These are phyloP conservation scores for Holocentrus rufus DNA, from an alignment of 2,797 vertebrate species.

Conservation along the genomic window DNA sequence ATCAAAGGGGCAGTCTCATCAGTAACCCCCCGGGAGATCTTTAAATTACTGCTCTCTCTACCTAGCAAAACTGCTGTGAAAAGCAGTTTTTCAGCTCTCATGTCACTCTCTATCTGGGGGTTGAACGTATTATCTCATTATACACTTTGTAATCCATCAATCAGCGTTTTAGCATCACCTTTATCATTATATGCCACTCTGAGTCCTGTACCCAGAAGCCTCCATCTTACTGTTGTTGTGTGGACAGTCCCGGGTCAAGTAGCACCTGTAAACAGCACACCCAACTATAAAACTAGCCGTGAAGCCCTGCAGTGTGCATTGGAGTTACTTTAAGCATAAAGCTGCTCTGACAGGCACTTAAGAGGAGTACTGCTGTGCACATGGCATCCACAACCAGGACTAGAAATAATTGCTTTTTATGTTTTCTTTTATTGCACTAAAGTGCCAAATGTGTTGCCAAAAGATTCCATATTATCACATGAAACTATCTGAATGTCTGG, in stretches of 20 bases:
- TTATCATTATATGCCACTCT: conserved; percentile 29
- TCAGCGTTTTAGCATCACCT: conserved; percentile 35
- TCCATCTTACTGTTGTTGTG: not conserved
- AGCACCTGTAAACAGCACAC: no score
- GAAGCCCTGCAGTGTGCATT: no score
- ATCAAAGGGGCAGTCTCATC: conserved; percentile 52
- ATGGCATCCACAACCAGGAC: no score
- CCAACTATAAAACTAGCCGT: no score
- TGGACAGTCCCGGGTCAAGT: no score
- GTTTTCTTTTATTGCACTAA: no score
- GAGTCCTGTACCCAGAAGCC: conserved; percentile 4
- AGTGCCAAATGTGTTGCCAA: no score
- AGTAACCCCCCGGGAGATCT: conserved; percentile 35
- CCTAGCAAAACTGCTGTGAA: conserved; percentile 37
- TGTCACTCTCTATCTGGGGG: conserved; percentile 29
- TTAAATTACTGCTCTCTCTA: conserved; percentile 40
- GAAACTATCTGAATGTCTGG: not conserved
- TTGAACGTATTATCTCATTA: conserved; percentile 36
- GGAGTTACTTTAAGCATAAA: no score
- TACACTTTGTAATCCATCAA: conserved; percentile 22
- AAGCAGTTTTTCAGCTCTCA: conserved; percentile 54
- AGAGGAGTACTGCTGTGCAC: no score
- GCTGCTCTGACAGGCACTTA: no score
- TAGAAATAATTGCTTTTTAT: no score
- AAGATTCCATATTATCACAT: not conserved